These are phyloP conservation scores for Arremon aurantiirostris DNA, from an alignment of 2,797 vertebrate species.

Conservation along the genomic window DNA sequence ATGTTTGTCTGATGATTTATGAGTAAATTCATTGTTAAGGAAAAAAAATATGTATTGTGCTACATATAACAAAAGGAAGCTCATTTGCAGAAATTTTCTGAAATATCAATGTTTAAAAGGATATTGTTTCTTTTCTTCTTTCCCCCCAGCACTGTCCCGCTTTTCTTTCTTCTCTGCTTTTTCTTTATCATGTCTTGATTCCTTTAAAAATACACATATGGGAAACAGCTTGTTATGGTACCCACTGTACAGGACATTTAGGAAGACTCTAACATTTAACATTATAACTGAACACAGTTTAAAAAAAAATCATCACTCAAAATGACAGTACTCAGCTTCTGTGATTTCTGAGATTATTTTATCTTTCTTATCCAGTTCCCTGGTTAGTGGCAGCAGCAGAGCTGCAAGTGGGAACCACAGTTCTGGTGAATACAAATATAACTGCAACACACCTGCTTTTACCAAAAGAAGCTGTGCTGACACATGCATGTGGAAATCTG, in stretches of 20 bases:
- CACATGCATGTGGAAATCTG: neutral
- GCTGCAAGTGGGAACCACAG: neutral
- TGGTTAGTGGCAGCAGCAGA: neutral
- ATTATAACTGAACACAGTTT: neutral
- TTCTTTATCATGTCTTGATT: conserved; percentile 89
- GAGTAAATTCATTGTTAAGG: conserved; percentile 87
- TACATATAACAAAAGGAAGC: neutral
- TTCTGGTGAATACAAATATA: neutral
- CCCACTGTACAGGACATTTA: neutral
- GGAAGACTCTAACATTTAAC: neutral
- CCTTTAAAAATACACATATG: conserved; percentile 64
- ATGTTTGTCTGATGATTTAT: conserved; percentile 98
- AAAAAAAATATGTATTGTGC: conserved; percentile 48
- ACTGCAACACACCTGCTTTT: neutral
- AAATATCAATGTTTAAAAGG: conserved; percentile 72
- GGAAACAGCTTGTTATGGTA: neutral
- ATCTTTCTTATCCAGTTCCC: neutral
- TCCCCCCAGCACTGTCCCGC: conserved; percentile 84
- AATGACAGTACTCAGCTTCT: neutral
- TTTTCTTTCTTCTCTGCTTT: conserved; percentile 95
- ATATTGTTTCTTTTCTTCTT: conserved; percentile 97
- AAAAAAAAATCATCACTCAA: neutral
- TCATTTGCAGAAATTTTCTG: neutral
- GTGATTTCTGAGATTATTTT: neutral
- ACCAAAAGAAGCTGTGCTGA: neutral